Conservation (phyloP, 2,113 vertebrate genomes). For the Mastomys coucha region DNA sequence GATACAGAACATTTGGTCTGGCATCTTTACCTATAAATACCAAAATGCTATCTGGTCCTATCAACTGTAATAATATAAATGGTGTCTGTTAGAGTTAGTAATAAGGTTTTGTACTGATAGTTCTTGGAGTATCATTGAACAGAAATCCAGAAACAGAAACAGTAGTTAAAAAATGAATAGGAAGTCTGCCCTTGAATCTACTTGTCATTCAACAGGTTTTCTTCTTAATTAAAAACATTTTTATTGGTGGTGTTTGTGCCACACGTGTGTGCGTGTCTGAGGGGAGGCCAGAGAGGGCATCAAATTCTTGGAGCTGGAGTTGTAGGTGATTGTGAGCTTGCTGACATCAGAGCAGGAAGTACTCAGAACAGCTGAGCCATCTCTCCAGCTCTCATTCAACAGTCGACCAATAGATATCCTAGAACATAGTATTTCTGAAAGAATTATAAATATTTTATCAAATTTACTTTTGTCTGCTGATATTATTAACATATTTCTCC, state of each 20-base stretch:
- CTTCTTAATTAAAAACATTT: background rate
- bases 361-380: too few relatives aligned
- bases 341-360: background rate
- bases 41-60: background rate
- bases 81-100: slow-evolving; percentile 8
- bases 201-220: background rate
- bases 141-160: background rate
- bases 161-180: background rate
- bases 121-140: slow-evolving; percentile 16
- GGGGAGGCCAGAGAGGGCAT: background rate
- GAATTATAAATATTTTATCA: slow-evolving; percentile 43
- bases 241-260: background rate
- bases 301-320: background rate
- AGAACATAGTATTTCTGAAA: slow-evolving; percentile 57
- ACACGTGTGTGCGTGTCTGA: background rate
- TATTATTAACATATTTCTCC: slow-evolving; percentile 51
- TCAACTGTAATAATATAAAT: background rate
- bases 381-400: background rate
- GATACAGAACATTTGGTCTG: slow-evolving; percentile 31
- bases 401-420: background rate
- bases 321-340: background rate
- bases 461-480: slow-evolving; percentile 15
- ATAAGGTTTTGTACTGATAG: slow-evolving; percentile 28
- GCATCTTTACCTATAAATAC: background rate
- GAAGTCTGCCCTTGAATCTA: background rate